Base-by-base conservation (phyloP, 1,140 invertebrate genomes). In the Caerostris darwini region DNA sequence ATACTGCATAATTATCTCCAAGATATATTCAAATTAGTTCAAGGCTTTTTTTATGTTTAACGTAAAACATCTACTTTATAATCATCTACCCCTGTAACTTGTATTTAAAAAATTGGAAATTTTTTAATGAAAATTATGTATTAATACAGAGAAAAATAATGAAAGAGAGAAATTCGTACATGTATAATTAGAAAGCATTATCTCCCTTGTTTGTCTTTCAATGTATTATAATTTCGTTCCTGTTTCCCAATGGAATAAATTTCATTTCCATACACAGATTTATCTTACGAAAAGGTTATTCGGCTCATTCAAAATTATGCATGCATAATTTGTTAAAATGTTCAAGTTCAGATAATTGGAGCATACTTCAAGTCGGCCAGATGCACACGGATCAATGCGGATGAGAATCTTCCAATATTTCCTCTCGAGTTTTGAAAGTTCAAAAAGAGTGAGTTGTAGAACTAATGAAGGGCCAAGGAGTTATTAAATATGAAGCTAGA, bases 381-480 rank as follows among this genome's bases (percentile, higher is more conserved):
- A 88, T 88, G 58, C 59, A 14, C 7, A 19, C 12, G 14, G 86
- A 86, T 86, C 83, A 86, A 86, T 86, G 8, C 19, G 57, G 83
- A 57, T 19, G 83, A 86, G 54, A 86, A 56, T 56, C 54, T 86
- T 64, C 86, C 59, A 50, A 88, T 64, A 64, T 88, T 88, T 67
- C 5, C 59, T 53, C 58, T 58, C 6, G 19, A 88, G 19, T 64
- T 88, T 14, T 5, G 54, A 58, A 64, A 64, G n/a, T 59, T 87
- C 54, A 5, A 87, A 87, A 87, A 87, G 19, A 87, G 14, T 53
- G 50, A n/a, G 34, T 3, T 50, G 7, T 17, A 61, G 12, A 54
- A 34, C 59, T 34, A 88, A 88, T 50, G 86, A 34, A 88, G 58
- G 6, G 34, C 34, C 85, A 50, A 88, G 8, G 86, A 64, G n/a